These are phyloP conservation scores for Phataginus tetradactyla DNA, from an alignment of 2,797 vertebrate species.

Conservation along the genomic window DNA sequence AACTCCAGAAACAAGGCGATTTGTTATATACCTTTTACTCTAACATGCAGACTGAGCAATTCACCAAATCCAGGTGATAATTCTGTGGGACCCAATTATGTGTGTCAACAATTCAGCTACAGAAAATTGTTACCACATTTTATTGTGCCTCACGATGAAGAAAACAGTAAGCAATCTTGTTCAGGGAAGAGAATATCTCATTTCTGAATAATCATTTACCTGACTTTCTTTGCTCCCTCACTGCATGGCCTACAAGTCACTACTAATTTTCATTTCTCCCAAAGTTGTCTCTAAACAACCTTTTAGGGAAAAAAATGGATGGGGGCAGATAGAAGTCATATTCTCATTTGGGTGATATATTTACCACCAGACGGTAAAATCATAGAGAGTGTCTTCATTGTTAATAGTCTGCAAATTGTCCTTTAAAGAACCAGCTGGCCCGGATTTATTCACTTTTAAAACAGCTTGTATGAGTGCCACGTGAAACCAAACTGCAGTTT, in stretches of 20 bases:
- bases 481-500: conserved; percentile 75
- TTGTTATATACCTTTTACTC: conserved; percentile 81
- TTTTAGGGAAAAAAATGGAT: conserved; percentile 54
- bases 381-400: conserved; percentile 70
- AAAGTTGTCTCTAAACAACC: conserved; percentile 59
- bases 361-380: conserved; percentile 75
- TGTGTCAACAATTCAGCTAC: conserved; percentile 87
- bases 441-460: conserved; percentile 75
- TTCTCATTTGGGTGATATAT: conserved; percentile 62
- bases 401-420: conserved; percentile 74
- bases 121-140: conserved; percentile 93
- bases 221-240: conserved; percentile 68
- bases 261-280: conserved; percentile 47
- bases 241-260: conserved; percentile 32
- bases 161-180: conserved; percentile 87
- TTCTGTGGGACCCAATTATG: conserved; percentile 86
- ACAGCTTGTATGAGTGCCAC: conserved; percentile 76
- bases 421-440: conserved; percentile 77
- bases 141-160: conserved; percentile 83
- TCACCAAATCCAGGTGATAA: conserved; percentile 79
- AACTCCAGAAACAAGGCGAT: conserved; percentile 78
- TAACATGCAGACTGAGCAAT: conserved; percentile 82
- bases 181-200: conserved; percentile 77
- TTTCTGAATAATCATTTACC: conserved; percentile 83
- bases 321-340: not conserved